Conservation (phyloP, 2,113 vertebrate genomes). For the Dissostichus mawsoni region DNA sequence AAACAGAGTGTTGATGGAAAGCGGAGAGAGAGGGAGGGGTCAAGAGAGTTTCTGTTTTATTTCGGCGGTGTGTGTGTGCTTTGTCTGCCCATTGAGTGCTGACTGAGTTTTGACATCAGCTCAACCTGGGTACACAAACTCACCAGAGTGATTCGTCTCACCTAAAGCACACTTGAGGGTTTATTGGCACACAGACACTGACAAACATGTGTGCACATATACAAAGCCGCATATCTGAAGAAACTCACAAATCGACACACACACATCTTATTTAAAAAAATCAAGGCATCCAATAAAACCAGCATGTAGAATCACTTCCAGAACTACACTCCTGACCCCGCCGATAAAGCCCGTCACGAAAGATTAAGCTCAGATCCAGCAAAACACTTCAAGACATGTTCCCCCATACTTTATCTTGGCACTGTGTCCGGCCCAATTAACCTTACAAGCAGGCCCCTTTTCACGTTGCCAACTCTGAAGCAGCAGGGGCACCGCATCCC, state of each 20-base stretch:
- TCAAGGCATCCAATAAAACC: slow-evolving; percentile 45
- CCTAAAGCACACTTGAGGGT: slow-evolving; percentile 32
- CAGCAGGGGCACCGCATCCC: slow-evolving; percentile 60
- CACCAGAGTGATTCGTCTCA: slow-evolving; percentile 49
- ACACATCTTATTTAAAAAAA: slow-evolving; percentile 16
- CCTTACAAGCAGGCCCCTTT: slow-evolving; percentile 70
- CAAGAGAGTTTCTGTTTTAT: slow-evolving; percentile 82
- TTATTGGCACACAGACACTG: slow-evolving; percentile 23
- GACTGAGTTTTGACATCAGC: slow-evolving; percentile 79
- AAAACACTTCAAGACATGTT: slow-evolving; percentile 72
- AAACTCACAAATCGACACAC: slow-evolving; percentile 15
- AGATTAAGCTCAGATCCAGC: slow-evolving; percentile 71
- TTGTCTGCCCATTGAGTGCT: slow-evolving; percentile 68
- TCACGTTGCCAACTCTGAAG: slow-evolving; percentile 51
- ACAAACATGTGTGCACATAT: slow-evolving; percentile 10
- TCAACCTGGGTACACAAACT: slow-evolving; percentile 79
- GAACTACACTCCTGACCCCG: slow-evolving; percentile 52
- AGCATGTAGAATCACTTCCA: slow-evolving; percentile 56
- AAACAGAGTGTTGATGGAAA: slow-evolving; percentile 79
- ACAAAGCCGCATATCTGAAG: not conserved
- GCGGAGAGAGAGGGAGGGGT: slow-evolving; percentile 57
- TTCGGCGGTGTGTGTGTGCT: slow-evolving; percentile 69
- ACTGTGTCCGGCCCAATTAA: slow-evolving; percentile 73
- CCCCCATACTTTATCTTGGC: slow-evolving; percentile 64
- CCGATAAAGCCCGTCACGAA: slow-evolving; percentile 67